These are phyloP conservation scores for Dicranocentrus wangi DNA, from an alignment of 2,888 invertebrate species.

Conservation along the genomic window DNA sequence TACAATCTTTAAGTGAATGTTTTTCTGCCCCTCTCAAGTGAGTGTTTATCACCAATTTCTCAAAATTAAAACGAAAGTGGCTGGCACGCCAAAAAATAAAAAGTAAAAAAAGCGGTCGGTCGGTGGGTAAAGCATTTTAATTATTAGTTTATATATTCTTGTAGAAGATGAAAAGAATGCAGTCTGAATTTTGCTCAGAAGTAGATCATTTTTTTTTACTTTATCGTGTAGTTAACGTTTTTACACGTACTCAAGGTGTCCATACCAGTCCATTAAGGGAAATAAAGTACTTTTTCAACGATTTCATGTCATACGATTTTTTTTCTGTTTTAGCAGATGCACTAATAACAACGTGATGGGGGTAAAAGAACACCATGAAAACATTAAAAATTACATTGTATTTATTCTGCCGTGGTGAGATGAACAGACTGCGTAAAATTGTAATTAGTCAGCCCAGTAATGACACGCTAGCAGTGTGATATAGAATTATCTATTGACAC, in stretches of 20 bases:
- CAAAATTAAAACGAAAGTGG: neutral
- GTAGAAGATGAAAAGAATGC: no score
- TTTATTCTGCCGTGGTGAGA: conserved; percentile 8
- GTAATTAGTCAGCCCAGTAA: conserved; percentile 59
- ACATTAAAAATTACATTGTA: conserved; percentile 34
- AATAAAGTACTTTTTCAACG: neutral
- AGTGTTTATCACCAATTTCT: conserved; percentile 9
- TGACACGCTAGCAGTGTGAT: conserved; percentile 60
- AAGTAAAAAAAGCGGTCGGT: neutral
- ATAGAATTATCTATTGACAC: conserved; percentile 63
- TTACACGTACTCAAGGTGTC: neutral
- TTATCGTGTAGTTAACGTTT: neutral
- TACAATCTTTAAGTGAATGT: no score
- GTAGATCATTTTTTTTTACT: conserved; percentile 40
- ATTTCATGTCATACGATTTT: conserved; percentile 45
- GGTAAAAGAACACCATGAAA: conserved; percentile 39
- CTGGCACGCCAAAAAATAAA: neutral
- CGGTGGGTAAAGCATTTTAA: conserved; percentile 4
- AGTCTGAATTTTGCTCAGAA: neutral
- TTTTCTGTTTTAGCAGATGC: conserved; percentile 19
- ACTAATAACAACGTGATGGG: conserved; percentile 37
- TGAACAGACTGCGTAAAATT: conserved; percentile 43
- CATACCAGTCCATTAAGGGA: neutral
- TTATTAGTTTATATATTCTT: neutral
- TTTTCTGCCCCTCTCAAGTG: no score